Percentiles rank a stretch among this genome's conserved stretches.
These are phyloP conservation scores for Hippocampus zosterae DNA, from an alignment of 2,113 vertebrate species.

Conservation along the genomic window DNA sequence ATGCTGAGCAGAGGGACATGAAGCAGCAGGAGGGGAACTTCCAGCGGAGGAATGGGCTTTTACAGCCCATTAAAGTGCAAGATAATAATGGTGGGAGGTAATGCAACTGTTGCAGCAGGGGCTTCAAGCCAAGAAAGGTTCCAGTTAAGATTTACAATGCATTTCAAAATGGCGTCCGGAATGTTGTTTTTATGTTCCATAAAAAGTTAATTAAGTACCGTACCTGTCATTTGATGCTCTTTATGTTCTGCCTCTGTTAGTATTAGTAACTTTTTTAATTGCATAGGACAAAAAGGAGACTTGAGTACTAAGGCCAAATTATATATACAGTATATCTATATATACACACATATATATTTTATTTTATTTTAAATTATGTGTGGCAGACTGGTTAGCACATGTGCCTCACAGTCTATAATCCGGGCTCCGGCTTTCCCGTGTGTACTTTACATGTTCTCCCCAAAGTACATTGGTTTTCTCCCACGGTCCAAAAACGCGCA, in stretches of 20 bases:
- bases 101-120: conserved; percentile 15
- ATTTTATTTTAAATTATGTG: too few relatives aligned
- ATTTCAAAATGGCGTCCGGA: background rate
- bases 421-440: too few relatives aligned
- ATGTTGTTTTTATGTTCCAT: background rate
- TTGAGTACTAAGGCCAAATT: too few relatives aligned
- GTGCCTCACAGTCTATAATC: too few relatives aligned
- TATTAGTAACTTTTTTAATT: background rate
- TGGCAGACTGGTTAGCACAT: too few relatives aligned
- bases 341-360: too few relatives aligned
- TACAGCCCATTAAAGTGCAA: conserved; percentile 34
- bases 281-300: background rate
- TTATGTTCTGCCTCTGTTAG: background rate
- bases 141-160: background rate
- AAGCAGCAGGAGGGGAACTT: conserved; percentile 34
- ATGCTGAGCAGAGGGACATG: conserved; percentile 37
- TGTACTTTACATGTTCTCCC: too few relatives aligned
- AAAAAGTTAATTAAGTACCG: background rate
- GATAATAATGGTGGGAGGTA: conserved; percentile 33
- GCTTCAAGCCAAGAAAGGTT: background rate
- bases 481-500: too few relatives aligned
- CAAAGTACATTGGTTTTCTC: too few relatives aligned
- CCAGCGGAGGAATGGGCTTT: conserved; percentile 22
- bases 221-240: background rate
- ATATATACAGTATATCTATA: too few relatives aligned